Evolutionary conservation across 2,797 vertebrate species (phyloP).

Genomic region (Malurus leucopterus): DNA sequence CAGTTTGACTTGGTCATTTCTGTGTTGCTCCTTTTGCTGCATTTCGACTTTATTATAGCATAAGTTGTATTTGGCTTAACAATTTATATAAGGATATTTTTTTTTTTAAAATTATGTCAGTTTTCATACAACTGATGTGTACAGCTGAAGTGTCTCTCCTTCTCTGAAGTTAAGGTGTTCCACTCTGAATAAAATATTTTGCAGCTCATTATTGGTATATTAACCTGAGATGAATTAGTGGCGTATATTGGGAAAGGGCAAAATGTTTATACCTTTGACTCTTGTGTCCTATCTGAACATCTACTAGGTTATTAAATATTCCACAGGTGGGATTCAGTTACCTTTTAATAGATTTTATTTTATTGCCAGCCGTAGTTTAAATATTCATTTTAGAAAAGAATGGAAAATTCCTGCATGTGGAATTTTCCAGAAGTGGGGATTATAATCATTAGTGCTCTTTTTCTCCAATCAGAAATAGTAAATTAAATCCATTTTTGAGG

Average conservation of each 20-base stretch:
- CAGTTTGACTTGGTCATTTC: not conserved
- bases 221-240: not conserved
- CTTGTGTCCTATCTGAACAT: not conserved
- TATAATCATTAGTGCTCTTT: not conserved
- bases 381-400: not conserved
- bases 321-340: not conserved
- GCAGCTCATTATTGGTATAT: not conserved
- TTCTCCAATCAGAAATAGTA: constrained; percentile 1
- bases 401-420: constrained; percentile 21
- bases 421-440: constrained; percentile 21
- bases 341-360: not conserved
- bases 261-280: not conserved
- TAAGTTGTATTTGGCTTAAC: not conserved
- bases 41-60: not conserved
- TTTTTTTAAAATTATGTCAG: not conserved
- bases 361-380: not conserved
- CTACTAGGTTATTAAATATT: not conserved
- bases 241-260: not conserved
- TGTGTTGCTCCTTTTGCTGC: not conserved
- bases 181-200: not conserved
- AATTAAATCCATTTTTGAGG: not conserved
- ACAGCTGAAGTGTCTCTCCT: not conserved
- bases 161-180: not conserved
- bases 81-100: not conserved
- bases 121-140: not conserved